These are phyloP conservation scores for Euura lappo DNA, from an alignment of 1,140 invertebrate genomes.

Conservation along the genomic window DNA sequence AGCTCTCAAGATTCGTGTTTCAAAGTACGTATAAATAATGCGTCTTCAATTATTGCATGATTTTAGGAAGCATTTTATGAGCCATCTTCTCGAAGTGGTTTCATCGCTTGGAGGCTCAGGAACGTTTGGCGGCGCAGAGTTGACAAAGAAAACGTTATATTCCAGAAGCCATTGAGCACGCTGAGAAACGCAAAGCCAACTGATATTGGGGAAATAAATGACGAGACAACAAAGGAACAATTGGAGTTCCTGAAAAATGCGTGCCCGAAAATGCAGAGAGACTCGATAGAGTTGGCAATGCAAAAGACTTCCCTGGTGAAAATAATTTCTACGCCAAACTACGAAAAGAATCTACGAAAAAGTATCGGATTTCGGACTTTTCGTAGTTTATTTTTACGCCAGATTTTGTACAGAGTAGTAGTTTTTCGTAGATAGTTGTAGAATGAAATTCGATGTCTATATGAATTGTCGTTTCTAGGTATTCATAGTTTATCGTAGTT, in stretches of 20 bases:
- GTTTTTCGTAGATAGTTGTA: too few relatives aligned
- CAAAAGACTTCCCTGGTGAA: too few relatives aligned
- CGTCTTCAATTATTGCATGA: not conserved
- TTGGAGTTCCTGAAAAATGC: not conserved
- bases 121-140: not conserved
- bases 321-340: too few relatives aligned
- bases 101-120: not conserved
- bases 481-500: too few relatives aligned
- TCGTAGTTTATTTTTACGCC: too few relatives aligned
- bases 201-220: not conserved
- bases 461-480: too few relatives aligned
- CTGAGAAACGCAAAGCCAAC: not conserved
- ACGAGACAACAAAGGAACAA: not conserved
- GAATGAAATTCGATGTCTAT: too few relatives aligned
- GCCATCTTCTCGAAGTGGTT: not conserved
- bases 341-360: too few relatives aligned
- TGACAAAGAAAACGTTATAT: not conserved
- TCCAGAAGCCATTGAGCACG: not conserved
- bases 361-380: too few relatives aligned
- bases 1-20: not conserved
- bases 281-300: not conserved
- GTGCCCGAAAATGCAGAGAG: not conserved
- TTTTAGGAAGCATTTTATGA: not conserved
- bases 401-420: too few relatives aligned
- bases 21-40: not conserved